Evolutionary conservation across 2,797 vertebrate genomes (phyloP).

Genomic region (Nasua narica): DNA sequence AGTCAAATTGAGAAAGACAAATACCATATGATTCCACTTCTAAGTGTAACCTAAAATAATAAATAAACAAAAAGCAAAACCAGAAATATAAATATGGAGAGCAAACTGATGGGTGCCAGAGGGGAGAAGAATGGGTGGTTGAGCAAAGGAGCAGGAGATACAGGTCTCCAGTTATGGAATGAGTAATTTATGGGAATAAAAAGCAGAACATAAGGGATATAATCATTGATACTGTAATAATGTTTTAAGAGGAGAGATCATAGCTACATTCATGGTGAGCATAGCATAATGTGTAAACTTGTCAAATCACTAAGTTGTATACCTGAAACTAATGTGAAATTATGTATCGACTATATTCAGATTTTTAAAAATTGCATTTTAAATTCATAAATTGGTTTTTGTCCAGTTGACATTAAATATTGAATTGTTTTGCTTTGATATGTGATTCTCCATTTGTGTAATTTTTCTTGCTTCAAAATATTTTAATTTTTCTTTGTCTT

Average conservation of each 20-base stretch:
- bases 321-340: background rate
- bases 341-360: background rate
- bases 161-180: background rate
- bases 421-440: background rate
- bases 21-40: background rate
- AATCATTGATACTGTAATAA: background rate
- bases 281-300: background rate
- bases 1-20: background rate
- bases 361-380: background rate
- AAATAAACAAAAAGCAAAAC: background rate
- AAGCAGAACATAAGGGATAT: background rate
- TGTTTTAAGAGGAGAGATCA: background rate
- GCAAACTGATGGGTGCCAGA: background rate
- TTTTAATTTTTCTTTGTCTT: background rate
- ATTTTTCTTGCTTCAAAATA: constrained; percentile 5
- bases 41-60: background rate
- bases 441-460: background rate
- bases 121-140: background rate
- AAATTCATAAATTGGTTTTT: background rate
- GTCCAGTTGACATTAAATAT: background rate
- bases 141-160: background rate
- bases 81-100: background rate
- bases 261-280: background rate
- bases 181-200: background rate
- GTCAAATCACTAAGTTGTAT: background rate